These are phyloP conservation scores for Crocallis elinguaria DNA, from an alignment of 2,888 invertebrate genomes.

Conservation along the genomic window DNA sequence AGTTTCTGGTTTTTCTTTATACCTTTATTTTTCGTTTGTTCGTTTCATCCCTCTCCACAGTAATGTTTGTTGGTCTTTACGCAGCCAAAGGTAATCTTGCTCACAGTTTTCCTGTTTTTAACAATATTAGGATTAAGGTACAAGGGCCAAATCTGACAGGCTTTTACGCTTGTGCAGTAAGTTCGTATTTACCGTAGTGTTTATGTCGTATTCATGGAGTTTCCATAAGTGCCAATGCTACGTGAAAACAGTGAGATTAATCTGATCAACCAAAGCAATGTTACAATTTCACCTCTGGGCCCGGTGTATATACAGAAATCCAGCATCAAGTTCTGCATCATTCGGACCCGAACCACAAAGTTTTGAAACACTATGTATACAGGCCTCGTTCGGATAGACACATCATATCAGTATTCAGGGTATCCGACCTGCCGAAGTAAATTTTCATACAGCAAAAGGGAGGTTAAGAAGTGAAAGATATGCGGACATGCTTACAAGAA, in stretches of 20 bases:
- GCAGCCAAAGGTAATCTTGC: slow-evolving; percentile 14
- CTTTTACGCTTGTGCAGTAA: slow-evolving; percentile 8
- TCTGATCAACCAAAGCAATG: no score
- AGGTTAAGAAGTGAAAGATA: slow-evolving; percentile 37
- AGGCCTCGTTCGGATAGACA: slow-evolving; percentile 8
- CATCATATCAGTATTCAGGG: slow-evolving; percentile 20
- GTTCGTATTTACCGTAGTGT: not conserved
- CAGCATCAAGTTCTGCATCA: not conserved
- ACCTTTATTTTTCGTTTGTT: slow-evolving; percentile 15
- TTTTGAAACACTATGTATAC: not conserved
- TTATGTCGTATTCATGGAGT: not conserved
- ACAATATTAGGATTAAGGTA: slow-evolving; percentile 19
- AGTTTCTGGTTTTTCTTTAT: slow-evolving; percentile 16
- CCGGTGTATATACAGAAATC: not conserved
- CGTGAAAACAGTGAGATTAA: no score
- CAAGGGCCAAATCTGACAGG: slow-evolving; percentile 18
- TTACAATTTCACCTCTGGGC: no score
- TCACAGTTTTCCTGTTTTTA: slow-evolving; percentile 24
- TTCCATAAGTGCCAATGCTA: no score
- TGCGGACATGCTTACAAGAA: slow-evolving; percentile 46
- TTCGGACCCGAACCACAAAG: not conserved
- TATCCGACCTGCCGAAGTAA: slow-evolving; percentile 16
- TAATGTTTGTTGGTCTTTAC: slow-evolving; percentile 18
- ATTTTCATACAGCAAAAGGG: slow-evolving; percentile 22
- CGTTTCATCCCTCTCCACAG: slow-evolving; percentile 7